A percentile compares a stretch with the other conserved stretches of the same genome.
Evolutionary conservation across 2,113 vertebrate species (phyloP).

Genomic region (Galemys pyrenaicus): DNA sequence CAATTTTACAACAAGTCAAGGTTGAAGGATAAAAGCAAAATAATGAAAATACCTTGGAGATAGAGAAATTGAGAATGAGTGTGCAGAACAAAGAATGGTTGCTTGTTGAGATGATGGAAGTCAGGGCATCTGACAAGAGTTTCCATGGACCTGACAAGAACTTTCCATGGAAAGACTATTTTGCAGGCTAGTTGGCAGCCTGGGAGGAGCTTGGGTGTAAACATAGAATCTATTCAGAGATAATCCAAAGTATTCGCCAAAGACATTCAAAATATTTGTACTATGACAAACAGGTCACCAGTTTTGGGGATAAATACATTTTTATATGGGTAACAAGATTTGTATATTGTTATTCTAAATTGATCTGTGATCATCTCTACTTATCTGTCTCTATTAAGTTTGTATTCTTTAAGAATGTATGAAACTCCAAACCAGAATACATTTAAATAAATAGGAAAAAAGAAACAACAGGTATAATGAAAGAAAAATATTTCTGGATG

Average conservation of each 20-base stretch:
- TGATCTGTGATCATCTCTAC: neutral
- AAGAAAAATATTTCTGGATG: conserved; percentile 26
- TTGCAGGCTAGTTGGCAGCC: neutral
- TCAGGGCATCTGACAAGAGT: neutral
- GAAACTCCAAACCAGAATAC: neutral
- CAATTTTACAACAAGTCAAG: neutral
- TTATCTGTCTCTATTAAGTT: neutral
- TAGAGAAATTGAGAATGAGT: neutral
- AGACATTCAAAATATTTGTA: neutral
- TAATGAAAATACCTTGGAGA: neutral
- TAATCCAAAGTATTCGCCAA: neutral
- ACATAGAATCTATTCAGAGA: neutral
- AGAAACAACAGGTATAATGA: neutral
- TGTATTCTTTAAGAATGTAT: neutral
- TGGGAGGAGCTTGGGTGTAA: neutral
- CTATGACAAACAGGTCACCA: neutral
- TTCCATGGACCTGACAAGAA: neutral
- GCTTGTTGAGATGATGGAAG: neutral
- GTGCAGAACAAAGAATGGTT: neutral
- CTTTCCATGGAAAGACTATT: neutral
- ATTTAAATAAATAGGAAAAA: neutral
- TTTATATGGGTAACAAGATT: neutral
- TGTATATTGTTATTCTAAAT: neutral
- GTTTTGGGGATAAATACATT: neutral
- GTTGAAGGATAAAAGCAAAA: neutral